These are phyloP conservation scores for Centrocercus urophasianus DNA, from an alignment of 2,113 vertebrate species.

Conservation along the genomic window DNA sequence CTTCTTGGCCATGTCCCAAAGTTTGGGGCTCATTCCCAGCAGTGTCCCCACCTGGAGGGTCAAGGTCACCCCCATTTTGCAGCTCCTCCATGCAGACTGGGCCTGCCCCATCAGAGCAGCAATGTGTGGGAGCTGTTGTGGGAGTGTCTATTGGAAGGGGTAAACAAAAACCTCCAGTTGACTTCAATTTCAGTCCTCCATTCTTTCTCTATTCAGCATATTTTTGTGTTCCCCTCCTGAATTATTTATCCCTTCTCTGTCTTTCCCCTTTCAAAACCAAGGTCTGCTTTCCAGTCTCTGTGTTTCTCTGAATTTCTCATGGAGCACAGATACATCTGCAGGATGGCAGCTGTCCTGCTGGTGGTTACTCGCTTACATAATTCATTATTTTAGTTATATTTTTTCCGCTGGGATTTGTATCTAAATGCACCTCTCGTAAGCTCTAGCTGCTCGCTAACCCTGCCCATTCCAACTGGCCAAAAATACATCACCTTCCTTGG, in stretches of 20 bases:
- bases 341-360: neutral
- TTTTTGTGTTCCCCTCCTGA: neutral
- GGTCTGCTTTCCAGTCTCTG: neutral
- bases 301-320: neutral
- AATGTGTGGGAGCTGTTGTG: neutral
- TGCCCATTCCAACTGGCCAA: constrained; percentile 24
- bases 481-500: constrained; percentile 46
- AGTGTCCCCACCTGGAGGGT: neutral
- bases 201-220: neutral
- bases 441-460: constrained; percentile 9
- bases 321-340: neutral
- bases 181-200: neutral
- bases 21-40: neutral
- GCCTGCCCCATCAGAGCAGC: neutral
- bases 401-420: constrained; percentile 36
- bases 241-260: neutral
- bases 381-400: constrained; percentile 20
- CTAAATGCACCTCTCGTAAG: constrained; percentile 52
- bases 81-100: neutral
- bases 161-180: neutral
- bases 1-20: rapidly evolving
- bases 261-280: neutral
- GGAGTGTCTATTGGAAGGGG: neutral
- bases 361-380: neutral
- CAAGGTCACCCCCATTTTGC: neutral